Evolutionary conservation across 2,113 vertebrate species (phyloP).

Genomic region (Poeciliopsis occidentalis): DNA sequence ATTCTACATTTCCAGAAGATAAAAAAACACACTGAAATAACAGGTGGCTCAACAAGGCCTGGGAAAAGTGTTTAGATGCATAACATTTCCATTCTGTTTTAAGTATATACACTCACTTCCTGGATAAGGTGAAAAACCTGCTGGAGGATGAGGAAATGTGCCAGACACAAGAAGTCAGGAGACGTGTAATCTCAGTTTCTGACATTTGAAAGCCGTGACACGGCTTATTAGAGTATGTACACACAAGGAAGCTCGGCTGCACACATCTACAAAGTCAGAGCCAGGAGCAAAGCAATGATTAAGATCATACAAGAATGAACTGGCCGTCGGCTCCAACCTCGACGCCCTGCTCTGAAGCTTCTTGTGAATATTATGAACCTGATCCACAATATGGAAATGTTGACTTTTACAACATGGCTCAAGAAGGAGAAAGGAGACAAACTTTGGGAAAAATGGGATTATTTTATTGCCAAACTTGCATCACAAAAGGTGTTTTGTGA

Average conservation of each 20-base stretch:
- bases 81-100: not conserved
- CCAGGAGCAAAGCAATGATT: constrained; percentile 30
- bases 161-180: not conserved
- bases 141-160: not conserved
- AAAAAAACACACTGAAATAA: not conserved
- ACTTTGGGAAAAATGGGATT: no score
- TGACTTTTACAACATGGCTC: no score
- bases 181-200: constrained; percentile 31
- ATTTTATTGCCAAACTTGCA: no score
- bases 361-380: no score
- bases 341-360: no score
- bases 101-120: constrained; percentile 2
- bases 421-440: no score
- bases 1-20: not conserved
- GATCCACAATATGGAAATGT: no score
- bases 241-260: constrained; percentile 7
- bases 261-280: constrained; percentile 24
- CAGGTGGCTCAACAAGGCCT: not conserved
- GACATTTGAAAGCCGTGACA: constrained; percentile 39
- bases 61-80: constrained; percentile 2
- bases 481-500: no score
- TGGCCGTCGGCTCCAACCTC: constrained; percentile 1
- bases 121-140: not conserved
- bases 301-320: constrained; percentile 55
- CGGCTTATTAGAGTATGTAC: constrained; percentile 24